phyloP scores from a whole-genome alignment of 2,888 invertebrate species.

The Papilio protenor region DNA sequence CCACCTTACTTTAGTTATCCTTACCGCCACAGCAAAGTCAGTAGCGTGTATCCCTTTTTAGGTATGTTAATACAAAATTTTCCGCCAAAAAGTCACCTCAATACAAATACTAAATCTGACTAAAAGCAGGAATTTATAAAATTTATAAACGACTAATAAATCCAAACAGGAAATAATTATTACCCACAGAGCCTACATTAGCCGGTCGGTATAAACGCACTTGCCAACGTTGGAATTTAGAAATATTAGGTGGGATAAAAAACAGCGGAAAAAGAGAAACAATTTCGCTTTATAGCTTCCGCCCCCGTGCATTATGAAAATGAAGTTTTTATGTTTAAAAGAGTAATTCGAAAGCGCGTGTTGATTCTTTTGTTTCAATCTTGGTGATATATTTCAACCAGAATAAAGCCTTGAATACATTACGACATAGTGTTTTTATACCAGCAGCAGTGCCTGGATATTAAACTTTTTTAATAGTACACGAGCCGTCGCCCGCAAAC shows the following conservation, averaged over 20 bases:
- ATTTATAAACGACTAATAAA: not conserved
- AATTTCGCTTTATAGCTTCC: slow-evolving; percentile 78
- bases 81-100: too few relatives aligned
- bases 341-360: slow-evolving; percentile 52
- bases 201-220: slow-evolving; percentile 50
- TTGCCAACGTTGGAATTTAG: slow-evolving; percentile 49
- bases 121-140: too few relatives aligned
- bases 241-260: slow-evolving; percentile 55
- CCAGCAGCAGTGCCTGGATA: not conserved
- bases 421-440: not conserved
- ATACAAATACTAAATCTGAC: too few relatives aligned
- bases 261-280: slow-evolving; percentile 66
- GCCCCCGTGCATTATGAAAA: slow-evolving; percentile 76
- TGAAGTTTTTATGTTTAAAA: slow-evolving; percentile 73
- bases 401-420: slow-evolving; percentile 4
- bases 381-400: slow-evolving; percentile 37
- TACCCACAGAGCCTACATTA: slow-evolving; percentile 51
- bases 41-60: too few relatives aligned
- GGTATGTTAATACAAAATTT: too few relatives aligned
- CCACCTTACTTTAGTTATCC: too few relatives aligned
- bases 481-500: too few relatives aligned
- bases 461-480: not conserved
- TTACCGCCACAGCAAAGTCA: too few relatives aligned
- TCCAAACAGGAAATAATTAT: slow-evolving; percentile 54
- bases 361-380: slow-evolving; percentile 43